A percentile compares a stretch with the other conserved stretches of the same genome.
Conservation (phyloP, 1,140 invertebrate genomes). For the Anastatus disparis region DNA sequence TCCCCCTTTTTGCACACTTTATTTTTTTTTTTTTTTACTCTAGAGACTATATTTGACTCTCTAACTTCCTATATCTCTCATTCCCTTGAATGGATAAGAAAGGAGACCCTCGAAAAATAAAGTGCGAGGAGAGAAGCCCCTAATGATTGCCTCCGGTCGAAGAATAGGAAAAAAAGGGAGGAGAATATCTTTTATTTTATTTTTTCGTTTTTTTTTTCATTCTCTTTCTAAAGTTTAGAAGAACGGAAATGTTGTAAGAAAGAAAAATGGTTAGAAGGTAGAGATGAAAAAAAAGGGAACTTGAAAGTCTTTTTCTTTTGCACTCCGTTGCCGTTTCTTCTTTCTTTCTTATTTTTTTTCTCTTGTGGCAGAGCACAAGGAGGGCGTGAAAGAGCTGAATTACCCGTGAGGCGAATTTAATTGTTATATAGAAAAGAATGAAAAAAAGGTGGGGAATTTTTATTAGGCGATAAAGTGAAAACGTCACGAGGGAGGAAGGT, state of each 20-base stretch:
- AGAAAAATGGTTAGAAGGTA: too few species aligned
- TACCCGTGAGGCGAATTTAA: not conserved
- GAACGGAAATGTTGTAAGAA: not conserved
- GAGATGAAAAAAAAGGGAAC: too few species aligned
- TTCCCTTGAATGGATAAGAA: conserved; percentile 43
- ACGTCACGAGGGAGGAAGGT: too few species aligned
- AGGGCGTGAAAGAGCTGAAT: not conserved
- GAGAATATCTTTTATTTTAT: not conserved
- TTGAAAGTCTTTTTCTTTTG: too few species aligned
- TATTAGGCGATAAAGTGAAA: not conserved
- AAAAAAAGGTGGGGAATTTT: not conserved
- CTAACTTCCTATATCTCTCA: conserved; percentile 43
- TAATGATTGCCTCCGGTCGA: conserved; percentile 44
- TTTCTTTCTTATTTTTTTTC: too few species aligned
- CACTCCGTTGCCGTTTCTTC: too few species aligned
- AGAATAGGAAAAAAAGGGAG: not conserved
- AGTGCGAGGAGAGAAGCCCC: conserved; percentile 18
- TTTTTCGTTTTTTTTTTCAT: not conserved
- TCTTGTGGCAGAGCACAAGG: too few species aligned
- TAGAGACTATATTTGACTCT: too few species aligned
- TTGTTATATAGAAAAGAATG: not conserved
- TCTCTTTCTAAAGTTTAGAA: not conserved
- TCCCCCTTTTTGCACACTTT: conserved; percentile 39
- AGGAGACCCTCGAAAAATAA: conserved; percentile 46
- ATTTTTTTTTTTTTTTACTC: too few species aligned